phyloP scores from a whole-genome alignment of 53 echinoderm and acorn worm genomes.

The Echinometra lucunter region DNA sequence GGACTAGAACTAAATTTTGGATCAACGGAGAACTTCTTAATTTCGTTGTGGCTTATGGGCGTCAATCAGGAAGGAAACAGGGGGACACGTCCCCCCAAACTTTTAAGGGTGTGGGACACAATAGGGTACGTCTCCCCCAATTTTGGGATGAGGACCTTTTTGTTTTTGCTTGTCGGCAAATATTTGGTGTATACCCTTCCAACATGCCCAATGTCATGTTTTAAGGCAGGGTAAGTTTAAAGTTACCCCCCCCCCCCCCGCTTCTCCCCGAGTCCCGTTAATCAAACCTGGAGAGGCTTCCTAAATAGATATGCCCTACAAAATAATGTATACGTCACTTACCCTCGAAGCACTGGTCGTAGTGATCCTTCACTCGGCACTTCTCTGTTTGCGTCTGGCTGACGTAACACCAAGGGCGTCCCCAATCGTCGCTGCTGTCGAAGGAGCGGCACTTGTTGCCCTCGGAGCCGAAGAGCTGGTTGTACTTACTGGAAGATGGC shows the following conservation, averaged over 20 bases:
- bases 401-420: constrained; percentile 42
- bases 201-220: no score
- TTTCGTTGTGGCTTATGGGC: no score
- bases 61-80: no score
- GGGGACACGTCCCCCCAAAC: no score
- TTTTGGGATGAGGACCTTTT: not conserved
- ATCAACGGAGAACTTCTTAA: no score
- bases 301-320: not conserved
- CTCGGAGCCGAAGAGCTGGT: not conserved
- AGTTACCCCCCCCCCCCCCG: not conserved
- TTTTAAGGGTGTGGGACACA: no score
- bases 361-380: constrained; percentile 63
- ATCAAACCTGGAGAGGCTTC: no score
- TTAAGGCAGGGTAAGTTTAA: no score
- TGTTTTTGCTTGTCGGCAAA: no score
- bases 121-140: not conserved
- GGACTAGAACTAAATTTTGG: no score
- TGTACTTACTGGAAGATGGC: not conserved
- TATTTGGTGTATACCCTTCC: no score
- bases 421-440: not conserved
- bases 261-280: no score
- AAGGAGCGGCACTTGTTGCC: constrained; percentile 35
- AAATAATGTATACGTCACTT: not conserved
- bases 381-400: not conserved
- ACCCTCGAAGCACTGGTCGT: constrained; percentile 51